phyloP scores from a whole-genome alignment of 2,888 invertebrate genomes.

The Campoplex nolae region DNA sequence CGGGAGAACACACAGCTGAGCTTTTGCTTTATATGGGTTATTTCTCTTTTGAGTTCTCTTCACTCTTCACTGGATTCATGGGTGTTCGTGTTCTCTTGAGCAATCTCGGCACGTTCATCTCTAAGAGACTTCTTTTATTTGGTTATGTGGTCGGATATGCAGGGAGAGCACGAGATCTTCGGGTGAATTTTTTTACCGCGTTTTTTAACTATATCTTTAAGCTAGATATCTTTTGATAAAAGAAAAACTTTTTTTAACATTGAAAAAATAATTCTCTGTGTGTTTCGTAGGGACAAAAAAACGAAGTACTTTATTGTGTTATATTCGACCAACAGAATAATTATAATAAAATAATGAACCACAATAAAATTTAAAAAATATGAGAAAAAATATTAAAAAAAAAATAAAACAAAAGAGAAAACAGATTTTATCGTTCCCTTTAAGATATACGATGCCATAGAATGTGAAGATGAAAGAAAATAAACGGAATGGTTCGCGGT shows the following conservation, averaged over 20 bases:
- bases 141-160: background rate
- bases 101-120: conserved; percentile 61
- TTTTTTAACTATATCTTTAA: background rate
- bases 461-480: conserved; percentile 9
- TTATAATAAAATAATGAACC: background rate
- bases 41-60: background rate
- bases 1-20: conserved; percentile 41
- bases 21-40: background rate
- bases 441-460: background rate
- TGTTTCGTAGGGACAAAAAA: background rate
- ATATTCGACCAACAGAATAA: background rate
- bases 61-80: background rate
- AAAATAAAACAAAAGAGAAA: conserved; percentile 9
- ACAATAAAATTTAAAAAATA: background rate
- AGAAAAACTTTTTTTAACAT: background rate
- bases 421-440: background rate
- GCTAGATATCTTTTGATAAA: background rate
- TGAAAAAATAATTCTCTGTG: too few species aligned
- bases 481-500: conserved; percentile 7
- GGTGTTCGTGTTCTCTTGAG: conserved; percentile 41
- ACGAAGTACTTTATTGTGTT: background rate
- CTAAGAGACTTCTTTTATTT: conserved; percentile 24
- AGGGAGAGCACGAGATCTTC: background rate
- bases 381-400: background rate
- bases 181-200: conserved; percentile 11